These are phyloP conservation scores for Pleuronectes platessa DNA, from an alignment of 2,113 vertebrate genomes.

Conservation along the genomic window DNA sequence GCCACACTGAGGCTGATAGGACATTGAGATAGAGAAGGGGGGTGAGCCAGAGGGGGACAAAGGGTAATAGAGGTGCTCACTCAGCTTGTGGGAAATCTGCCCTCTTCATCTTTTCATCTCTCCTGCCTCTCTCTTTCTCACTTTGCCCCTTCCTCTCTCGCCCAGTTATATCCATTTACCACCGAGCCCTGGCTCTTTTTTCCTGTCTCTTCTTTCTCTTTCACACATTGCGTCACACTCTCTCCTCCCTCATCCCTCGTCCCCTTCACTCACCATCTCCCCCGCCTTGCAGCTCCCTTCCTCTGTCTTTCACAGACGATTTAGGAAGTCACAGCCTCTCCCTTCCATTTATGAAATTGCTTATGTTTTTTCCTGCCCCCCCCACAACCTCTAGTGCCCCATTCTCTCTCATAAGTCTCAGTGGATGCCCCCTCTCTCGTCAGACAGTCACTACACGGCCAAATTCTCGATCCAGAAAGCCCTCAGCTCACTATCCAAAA, in stretches of 20 bases:
- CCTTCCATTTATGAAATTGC: conserved; percentile 84
- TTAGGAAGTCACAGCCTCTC: conserved; percentile 81
- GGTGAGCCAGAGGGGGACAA: conserved; percentile 52
- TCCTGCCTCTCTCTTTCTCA: conserved; percentile 73
- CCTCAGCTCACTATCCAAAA: conserved; percentile 50
- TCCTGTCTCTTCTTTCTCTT: conserved; percentile 54
- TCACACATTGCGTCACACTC: conserved; percentile 64
- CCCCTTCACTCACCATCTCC: conserved; percentile 49
- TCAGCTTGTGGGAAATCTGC: conserved; percentile 81
- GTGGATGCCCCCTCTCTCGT: conserved; percentile 53
- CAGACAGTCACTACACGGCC: conserved; percentile 49
- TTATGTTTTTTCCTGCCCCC: conserved; percentile 77
- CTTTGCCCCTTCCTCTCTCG: conserved; percentile 67
- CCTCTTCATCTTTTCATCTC: conserved; percentile 77
- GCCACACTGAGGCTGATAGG: conserved; percentile 80
- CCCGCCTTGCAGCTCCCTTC: conserved; percentile 45
- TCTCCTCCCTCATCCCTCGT: conserved; percentile 49
- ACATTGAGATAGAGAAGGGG: conserved; percentile 71
- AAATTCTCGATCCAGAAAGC: conserved; percentile 59
- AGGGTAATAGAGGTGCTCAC: conserved; percentile 81
- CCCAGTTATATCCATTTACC: conserved; percentile 76
- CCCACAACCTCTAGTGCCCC: conserved; percentile 22
- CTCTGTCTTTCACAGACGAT: conserved; percentile 80
- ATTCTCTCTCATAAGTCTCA: conserved; percentile 64
- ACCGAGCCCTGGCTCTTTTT: conserved; percentile 36